Percentiles rank a stretch among this genome's conserved stretches.
These are phyloP conservation scores for Columba livia DNA, from an alignment of 2,113 vertebrate species.

Conservation along the genomic window DNA sequence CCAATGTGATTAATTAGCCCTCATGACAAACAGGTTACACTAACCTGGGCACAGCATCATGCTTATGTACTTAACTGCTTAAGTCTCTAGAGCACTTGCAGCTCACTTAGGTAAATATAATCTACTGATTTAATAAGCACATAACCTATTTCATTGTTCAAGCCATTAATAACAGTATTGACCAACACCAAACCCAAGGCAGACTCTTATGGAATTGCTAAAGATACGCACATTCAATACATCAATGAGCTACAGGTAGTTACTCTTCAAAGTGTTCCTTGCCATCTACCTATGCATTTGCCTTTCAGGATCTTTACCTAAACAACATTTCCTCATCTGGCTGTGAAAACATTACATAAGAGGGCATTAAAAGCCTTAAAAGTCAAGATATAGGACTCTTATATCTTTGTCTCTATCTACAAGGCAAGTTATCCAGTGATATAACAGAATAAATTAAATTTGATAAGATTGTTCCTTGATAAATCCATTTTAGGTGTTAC, in stretches of 20 bases:
- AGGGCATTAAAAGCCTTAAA: neutral
- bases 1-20: constrained; percentile 55
- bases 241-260: neutral
- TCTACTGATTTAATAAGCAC: constrained; percentile 48
- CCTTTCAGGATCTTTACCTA: neutral
- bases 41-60: constrained; percentile 26
- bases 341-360: neutral
- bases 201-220: neutral
- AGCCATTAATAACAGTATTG: constrained; percentile 16
- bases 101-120: constrained; percentile 44
- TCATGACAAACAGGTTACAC: constrained; percentile 51
- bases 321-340: neutral
- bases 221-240: neutral
- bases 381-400: neutral
- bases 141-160: constrained; percentile 45
- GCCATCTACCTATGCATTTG: neutral
- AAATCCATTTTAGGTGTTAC: neutral
- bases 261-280: neutral
- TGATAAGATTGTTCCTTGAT: neutral
- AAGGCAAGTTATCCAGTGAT: neutral
- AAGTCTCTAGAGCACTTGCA: constrained; percentile 36
- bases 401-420: neutral
- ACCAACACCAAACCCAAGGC: neutral
- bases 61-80: constrained; percentile 39
- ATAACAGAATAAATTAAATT: neutral